Evolutionary conservation across 37 sponge, comb jelly and placozoan species (phyloP).

Genomic region (Beroe ovata): DNA sequence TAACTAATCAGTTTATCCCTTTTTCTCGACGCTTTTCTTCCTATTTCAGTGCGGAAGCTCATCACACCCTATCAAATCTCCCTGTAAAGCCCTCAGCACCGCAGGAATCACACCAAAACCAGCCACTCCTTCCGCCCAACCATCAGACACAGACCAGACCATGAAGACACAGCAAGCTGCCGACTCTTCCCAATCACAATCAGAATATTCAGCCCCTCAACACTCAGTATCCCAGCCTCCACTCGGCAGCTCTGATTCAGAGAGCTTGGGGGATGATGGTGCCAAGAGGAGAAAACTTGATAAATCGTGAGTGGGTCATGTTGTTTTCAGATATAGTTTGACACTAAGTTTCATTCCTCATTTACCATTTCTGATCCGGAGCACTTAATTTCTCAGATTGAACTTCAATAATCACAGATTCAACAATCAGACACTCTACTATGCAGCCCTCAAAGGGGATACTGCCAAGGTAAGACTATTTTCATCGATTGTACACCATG

Average conservation of each 20-base stretch:
- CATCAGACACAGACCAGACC: too few species aligned
- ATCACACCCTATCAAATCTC: neutral
- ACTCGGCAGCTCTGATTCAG: neutral
- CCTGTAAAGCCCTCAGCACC: neutral
- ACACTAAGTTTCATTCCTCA: too few species aligned
- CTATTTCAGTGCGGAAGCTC: too few species aligned
- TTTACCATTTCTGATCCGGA: neutral
- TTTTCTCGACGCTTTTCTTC: too few species aligned
- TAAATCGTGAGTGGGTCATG: constrained; percentile 44
- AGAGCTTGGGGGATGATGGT: neutral
- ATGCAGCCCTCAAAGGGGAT: constrained; percentile 55
- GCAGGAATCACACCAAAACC: neutral
- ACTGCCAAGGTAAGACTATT: constrained; percentile 7
- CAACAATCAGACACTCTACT: constrained; percentile 63
- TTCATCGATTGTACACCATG: neutral
- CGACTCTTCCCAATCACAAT: too few species aligned
- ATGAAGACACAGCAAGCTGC: too few species aligned
- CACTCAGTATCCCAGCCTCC: neutral
- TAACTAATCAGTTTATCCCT: too few species aligned
- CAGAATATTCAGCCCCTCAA: neutral
- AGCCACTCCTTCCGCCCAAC: too few species aligned
- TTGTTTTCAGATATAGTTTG: too few species aligned
- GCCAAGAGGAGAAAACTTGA: constrained; percentile 35
- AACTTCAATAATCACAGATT: constrained; percentile 48
- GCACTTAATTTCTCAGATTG: neutral